Base-by-base conservation (phyloP, 2,113 vertebrate species). In the Megaceryle torquata region DNA sequence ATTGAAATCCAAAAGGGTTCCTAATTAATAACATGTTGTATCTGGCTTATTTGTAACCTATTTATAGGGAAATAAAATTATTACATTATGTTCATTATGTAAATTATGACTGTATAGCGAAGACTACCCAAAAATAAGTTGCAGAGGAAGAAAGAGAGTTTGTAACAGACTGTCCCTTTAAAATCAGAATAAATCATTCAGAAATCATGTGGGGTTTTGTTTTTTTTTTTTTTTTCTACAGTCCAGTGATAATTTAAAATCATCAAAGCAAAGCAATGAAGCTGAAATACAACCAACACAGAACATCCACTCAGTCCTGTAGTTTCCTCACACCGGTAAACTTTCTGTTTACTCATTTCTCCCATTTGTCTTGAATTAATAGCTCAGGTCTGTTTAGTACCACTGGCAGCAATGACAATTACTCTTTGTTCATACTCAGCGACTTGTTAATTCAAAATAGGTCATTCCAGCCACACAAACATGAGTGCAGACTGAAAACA, bases 281-380 rank as follows among this genome's bases (percentile, higher is more conserved):
- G 33, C 43, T 94, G 92, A 96, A 91, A 88, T 86, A 84, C 69
- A 92, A 51, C 35, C 13, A 77, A 81, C 26, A 53, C 2, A 84
- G 72, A 92, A 70, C 48, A 82, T 93, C 51, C 19, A 92, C 64
- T 72, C 61, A 61, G 69, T 57, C 56, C 65, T 81, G n/a, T 64
- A 93, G 91, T 88, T 95, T 88, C 44, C 61, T 75, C 81, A 72
- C 3, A 88, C 65, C 72, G 86, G 80, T 91, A 92, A 95, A 96
- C 93, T 96, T 94, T 96, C 79, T 95, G 88, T 92, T 96, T 96
- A 96, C 86, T 86, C 76, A 72, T 90, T 97, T 97, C 80, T 90
- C 53, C 61, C 86, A 93, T 91, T 96, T 89, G 89, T 84, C 87
- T 94, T 91, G 85, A 88, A 94, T 97, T 95, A 94, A 85, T 88